Base-by-base conservation (phyloP, 2,113 vertebrate species). In the Carlito syrichta region DNA sequence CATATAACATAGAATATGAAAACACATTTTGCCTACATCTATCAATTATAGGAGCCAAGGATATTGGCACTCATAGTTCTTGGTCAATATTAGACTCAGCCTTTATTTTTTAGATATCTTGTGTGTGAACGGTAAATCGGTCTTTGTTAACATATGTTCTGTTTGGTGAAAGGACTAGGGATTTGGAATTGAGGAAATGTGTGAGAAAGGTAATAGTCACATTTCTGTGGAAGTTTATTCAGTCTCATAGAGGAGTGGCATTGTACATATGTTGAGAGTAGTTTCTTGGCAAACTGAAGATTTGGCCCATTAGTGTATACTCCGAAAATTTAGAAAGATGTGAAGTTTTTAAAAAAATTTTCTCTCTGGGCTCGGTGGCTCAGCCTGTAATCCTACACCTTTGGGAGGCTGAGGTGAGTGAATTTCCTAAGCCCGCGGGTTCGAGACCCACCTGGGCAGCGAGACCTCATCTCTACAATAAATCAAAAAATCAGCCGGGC, bases 271-370 rank as follows among this genome's bases (percentile, higher is more conserved):
- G 19, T 81, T 86, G 48, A 58, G n/a, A 85, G 88, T 30, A 58
- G 48, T 43, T 6, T 76, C 68, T 79, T 94, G 63, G 68, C 84
- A 86, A 85, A 94, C 8, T 32, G 40, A 91, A 89, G 32, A 69
- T 92, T 68, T 74, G 48, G 38, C 22, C 38, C 52, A 27, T 63
- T 79, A 40, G 52, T 40, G 1, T 22, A 0, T 13, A 86, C 52
- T 89, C 58, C 79, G 94, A 91, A 93, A 89, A 84, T 93, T 94
- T 81, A 86, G 56, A 89, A 84, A 91, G 40, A 74, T 90, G 50
- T 16, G 84, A 90, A 79, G 16, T 96, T 94, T 82, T 74, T n/a
- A n/a, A n/a, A n/a, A n/a, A n/a, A n/a, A n/a, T n/a, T n/a, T n/a
- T n/a, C n/a, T n/a, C n/a, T n/a, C n/a, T n/a, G n/a, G n/a, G n/a